A percentile compares a stretch with the other conserved stretches of the same genome.
These are phyloP conservation scores for Holothuria leucospilota DNA, from an alignment of 53 echinoderm and acorn worm genomes.

Conservation along the genomic window DNA sequence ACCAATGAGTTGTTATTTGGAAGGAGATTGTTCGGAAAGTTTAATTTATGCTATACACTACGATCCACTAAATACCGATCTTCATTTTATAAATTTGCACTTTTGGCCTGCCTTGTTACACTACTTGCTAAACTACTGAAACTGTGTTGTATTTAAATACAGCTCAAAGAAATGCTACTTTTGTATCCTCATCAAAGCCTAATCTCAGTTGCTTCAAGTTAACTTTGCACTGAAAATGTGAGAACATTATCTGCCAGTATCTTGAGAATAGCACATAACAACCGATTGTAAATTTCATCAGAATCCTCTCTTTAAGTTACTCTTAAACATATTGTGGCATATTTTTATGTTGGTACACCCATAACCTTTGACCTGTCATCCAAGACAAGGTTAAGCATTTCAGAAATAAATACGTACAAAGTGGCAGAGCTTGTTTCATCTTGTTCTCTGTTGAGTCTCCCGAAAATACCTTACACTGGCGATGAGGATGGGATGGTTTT, in stretches of 20 bases:
- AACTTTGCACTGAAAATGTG: too few species aligned
- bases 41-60: too few species aligned
- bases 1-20: background rate
- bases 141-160: too few species aligned
- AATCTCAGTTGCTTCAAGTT: too few species aligned
- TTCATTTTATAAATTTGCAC: background rate
- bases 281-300: too few species aligned
- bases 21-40: background rate
- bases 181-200: too few species aligned
- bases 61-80: background rate
- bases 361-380: background rate
- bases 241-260: too few species aligned
- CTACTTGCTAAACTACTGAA: too few species aligned
- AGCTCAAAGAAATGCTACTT: too few species aligned
- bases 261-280: too few species aligned
- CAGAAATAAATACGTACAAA: background rate
- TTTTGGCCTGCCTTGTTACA: background rate
- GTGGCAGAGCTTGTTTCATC: background rate
- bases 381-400: background rate
- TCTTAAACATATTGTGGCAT: too few species aligned
- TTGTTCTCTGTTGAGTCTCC: background rate
- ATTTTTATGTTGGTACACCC: background rate
- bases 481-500: constrained; percentile 9
- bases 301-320: too few species aligned
- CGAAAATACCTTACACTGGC: background rate